Conservation (phyloP, 1,140 invertebrate genomes). For the Riptortus pedestris region DNA sequence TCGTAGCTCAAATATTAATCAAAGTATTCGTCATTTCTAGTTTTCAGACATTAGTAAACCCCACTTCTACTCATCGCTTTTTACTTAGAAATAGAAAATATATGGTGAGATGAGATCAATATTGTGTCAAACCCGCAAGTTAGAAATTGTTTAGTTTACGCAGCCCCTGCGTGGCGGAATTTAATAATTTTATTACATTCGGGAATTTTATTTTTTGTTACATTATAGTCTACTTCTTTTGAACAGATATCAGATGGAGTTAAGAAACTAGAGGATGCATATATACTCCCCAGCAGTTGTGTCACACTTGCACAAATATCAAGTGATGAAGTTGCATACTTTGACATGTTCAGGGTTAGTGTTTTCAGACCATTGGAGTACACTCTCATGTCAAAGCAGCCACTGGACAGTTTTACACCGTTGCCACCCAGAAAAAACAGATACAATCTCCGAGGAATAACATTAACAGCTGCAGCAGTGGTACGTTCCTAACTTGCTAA, state of each 20-base stretch:
- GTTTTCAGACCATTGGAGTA: not conserved
- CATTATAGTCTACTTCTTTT: not conserved
- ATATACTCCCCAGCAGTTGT: constrained; percentile 15
- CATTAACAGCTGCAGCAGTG: not conserved
- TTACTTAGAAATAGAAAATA: not conserved
- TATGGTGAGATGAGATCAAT: no score
- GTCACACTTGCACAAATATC: constrained; percentile 9
- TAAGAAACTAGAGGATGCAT: not conserved
- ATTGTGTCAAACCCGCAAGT: no score
- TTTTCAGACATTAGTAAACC: no score
- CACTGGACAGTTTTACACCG: not conserved
- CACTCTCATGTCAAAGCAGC: not conserved
- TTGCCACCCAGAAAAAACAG: not conserved
- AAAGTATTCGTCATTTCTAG: no score
- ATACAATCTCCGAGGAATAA: not conserved
- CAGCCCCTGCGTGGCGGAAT: not conserved
- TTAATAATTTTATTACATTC: not conserved
- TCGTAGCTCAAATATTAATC: no score
- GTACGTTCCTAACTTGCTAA: not conserved
- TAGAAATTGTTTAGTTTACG: not conserved
- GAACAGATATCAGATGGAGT: not conserved
- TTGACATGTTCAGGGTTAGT: not conserved
- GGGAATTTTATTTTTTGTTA: not conserved
- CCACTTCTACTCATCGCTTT: not conserved
- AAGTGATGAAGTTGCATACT: not conserved